phyloP scores from a whole-genome alignment of 1,140 invertebrate genomes.

The Drosophila repletoides region DNA sequence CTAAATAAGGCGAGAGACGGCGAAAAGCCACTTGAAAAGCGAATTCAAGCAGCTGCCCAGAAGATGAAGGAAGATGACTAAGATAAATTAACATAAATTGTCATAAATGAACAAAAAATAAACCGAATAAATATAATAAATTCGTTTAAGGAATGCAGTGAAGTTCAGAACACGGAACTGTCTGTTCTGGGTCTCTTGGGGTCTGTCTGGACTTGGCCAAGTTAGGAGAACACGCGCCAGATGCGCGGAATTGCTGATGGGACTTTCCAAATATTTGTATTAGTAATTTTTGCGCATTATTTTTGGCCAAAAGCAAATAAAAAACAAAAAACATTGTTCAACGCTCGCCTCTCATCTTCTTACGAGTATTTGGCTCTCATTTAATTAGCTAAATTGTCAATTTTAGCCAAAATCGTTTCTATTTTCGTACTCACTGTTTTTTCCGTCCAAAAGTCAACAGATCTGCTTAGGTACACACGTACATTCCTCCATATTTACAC shows the following conservation, averaged over 20 bases:
- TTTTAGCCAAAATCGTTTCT: constrained; percentile 32
- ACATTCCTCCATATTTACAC: constrained; percentile 52
- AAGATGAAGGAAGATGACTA: constrained; percentile 34
- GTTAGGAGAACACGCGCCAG: constrained; percentile 36
- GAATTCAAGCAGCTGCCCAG: neutral
- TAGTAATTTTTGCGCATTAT: constrained; percentile 10
- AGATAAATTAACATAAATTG: constrained; percentile 61
- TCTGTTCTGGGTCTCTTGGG: too few species aligned
- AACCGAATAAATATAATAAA: constrained; percentile 15
- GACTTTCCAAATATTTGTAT: constrained; percentile 23
- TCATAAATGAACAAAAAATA: constrained; percentile 46
- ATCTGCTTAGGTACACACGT: constrained; percentile 11
- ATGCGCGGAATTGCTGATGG: neutral
- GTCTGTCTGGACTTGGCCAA: constrained; percentile 25
- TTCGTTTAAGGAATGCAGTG: too few species aligned
- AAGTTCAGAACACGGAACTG: constrained; percentile 15
- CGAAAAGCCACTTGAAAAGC: neutral
- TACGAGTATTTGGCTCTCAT: constrained; percentile 28
- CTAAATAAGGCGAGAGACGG: neutral
- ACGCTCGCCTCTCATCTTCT: neutral
- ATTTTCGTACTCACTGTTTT: constrained; percentile 20
- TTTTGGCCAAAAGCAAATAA: constrained; percentile 22
- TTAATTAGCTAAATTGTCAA: constrained; percentile 43
- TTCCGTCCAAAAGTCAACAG: constrained; percentile 16
- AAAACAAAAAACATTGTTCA: constrained; percentile 4